A percentile compares a stretch with the other conserved stretches of the same genome.
phyloP scores from a whole-genome alignment of 2,113 vertebrate genomes.

The Chionis minor region DNA sequence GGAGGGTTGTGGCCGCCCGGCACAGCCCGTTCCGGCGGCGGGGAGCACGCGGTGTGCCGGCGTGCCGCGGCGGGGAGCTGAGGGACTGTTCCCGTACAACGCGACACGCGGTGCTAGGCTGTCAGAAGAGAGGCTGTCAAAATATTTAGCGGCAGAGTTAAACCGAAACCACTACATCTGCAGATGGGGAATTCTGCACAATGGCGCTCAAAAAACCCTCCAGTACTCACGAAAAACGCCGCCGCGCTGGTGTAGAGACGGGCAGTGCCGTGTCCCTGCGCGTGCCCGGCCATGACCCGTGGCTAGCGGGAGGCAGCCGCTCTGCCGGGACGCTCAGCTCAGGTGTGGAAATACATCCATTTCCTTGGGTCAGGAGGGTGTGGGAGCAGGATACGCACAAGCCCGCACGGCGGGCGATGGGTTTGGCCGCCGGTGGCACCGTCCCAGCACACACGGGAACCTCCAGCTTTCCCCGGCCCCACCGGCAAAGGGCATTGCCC shows the following conservation, averaged over 20 bases:
- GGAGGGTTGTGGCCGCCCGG: fast-evolving
- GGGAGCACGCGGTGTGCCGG: not conserved
- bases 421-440: too few species aligned
- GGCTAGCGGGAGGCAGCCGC: not conserved
- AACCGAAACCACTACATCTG: not conserved
- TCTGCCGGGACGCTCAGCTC: not conserved
- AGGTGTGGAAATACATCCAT: fast-evolving
- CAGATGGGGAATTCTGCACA: not conserved
- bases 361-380: not conserved
- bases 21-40: fast-evolving
- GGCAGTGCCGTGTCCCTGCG: fast-evolving
- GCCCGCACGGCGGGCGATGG: not conserved
- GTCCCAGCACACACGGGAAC: fast-evolving
- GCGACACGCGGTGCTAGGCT: not conserved
- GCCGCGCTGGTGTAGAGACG: fast-evolving
- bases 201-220: not conserved
- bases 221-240: not conserved
- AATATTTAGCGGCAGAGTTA: conserved; percentile 2
- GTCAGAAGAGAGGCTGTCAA: conserved; percentile 26
- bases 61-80: not conserved
- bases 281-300: fast-evolving
- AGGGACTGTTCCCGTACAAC: not conserved
- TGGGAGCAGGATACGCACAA: not conserved
- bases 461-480: not conserved
- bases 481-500: fast-evolving